These are phyloP conservation scores for Chloroclysta siterata DNA, from an alignment of 2,888 invertebrate species.

Conservation along the genomic window DNA sequence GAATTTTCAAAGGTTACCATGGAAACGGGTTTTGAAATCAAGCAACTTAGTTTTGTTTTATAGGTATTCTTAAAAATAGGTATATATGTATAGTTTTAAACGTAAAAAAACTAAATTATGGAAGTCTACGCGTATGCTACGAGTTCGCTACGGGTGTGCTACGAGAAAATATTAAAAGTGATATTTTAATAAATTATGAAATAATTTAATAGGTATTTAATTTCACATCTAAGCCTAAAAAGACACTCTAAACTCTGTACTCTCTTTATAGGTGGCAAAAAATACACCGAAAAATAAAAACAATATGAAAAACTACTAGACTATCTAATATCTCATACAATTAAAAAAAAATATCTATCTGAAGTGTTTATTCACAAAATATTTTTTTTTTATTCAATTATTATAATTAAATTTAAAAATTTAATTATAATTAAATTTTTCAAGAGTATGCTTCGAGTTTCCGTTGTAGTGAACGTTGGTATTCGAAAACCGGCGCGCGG, in stretches of 20 bases:
- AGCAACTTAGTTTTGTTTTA: background rate
- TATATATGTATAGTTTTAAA: background rate
- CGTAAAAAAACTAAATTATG: background rate
- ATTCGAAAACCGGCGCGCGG: conserved; percentile 22
- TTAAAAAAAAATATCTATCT: too few relatives aligned
- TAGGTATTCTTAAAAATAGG: background rate
- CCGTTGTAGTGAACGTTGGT: conserved; percentile 16
- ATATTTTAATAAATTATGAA: background rate
- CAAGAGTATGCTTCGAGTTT: conserved; percentile 16
- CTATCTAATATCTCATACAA: too few relatives aligned
- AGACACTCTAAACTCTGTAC: too few relatives aligned
- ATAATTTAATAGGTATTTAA: background rate
- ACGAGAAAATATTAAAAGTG: conserved; percentile 2
- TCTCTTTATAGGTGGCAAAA: too few relatives aligned
- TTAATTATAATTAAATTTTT: too few relatives aligned
- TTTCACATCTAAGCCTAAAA: too few relatives aligned
- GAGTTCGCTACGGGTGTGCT: conserved; percentile 20
- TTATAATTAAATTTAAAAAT: too few relatives aligned
- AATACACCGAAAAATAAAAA: too few relatives aligned
- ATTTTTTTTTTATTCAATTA: too few relatives aligned
- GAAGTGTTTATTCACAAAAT: too few relatives aligned
- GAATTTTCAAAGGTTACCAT: background rate
- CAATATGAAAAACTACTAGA: too few relatives aligned
- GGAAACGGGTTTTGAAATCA: background rate
- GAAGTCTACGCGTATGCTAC: conserved; percentile 15